Conservation (phyloP, 1,140 invertebrate species). For the Carposina sasakii region DNA sequence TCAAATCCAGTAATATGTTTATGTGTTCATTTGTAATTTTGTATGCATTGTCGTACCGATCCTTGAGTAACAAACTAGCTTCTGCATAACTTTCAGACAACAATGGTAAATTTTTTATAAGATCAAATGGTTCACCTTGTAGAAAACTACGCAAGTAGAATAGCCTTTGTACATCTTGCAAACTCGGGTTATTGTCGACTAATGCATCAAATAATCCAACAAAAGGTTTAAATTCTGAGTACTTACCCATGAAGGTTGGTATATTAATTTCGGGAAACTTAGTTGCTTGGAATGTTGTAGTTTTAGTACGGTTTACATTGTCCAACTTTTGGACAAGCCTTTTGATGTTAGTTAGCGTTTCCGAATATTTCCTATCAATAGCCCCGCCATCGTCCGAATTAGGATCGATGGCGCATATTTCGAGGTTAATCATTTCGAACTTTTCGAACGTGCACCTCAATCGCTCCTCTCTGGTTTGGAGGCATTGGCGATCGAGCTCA, state of each 20-base stretch:
- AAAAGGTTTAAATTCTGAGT: not conserved
- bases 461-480: too few relatives aligned
- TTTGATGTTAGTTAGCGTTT: too few relatives aligned
- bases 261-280: not conserved
- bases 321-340: too few relatives aligned
- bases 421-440: too few relatives aligned
- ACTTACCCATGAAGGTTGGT: slow-evolving; percentile 3
- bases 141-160: not conserved
- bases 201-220: not conserved
- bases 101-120: slow-evolving; percentile 6
- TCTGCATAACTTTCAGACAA: not conserved
- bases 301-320: too few relatives aligned
- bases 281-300: too few relatives aligned
- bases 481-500: too few relatives aligned
- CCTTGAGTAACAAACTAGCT: not conserved
- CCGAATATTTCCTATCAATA: too few relatives aligned
- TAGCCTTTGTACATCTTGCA: not conserved
- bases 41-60: slow-evolving; percentile 9
- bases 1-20: not conserved
- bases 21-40: slow-evolving; percentile 8
- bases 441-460: too few relatives aligned
- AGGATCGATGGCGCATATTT: too few relatives aligned
- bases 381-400: too few relatives aligned
- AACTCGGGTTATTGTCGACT: not conserved
- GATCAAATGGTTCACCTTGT: slow-evolving; percentile 1